Conservation (phyloP, 64 coral and sea anemone genomes). For the Dendrophyllia cribrosa region DNA sequence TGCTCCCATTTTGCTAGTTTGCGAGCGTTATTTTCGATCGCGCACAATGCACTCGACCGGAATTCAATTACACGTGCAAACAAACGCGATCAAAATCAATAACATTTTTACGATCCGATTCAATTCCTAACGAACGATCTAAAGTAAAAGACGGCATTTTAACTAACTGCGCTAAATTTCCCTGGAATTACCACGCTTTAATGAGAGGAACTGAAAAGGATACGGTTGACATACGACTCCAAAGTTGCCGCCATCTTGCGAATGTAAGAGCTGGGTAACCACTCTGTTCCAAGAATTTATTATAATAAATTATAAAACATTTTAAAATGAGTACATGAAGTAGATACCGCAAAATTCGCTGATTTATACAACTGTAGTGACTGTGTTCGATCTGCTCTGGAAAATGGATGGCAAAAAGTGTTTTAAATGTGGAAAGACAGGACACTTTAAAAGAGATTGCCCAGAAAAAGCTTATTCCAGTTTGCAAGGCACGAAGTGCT, state of each 20-base stretch:
- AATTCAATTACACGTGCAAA: background rate
- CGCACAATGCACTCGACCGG: too few species aligned
- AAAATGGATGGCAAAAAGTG: conserved; percentile 79
- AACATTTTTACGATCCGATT: background rate
- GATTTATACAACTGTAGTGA: too few species aligned
- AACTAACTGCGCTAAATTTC: background rate
- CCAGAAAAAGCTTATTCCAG: conserved; percentile 58
- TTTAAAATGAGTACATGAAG: background rate
- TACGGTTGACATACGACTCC: conserved; percentile 99
- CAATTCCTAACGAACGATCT: background rate
- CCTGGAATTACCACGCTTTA: background rate
- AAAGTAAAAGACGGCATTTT: background rate
- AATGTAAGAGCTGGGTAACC: background rate
- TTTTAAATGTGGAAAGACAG: conserved; percentile 89
- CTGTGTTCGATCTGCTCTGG: background rate
- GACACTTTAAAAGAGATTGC: conserved; percentile 91
- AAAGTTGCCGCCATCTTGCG: conserved; percentile 95
- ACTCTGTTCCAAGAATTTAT: background rate
- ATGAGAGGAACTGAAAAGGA: conserved; percentile 62
- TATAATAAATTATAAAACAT: background rate
- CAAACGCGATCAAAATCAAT: background rate
- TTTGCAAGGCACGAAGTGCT: conserved; percentile 75
- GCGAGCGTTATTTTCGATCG: too few species aligned
- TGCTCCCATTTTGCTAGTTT: too few species aligned
- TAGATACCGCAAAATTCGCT: too few species aligned